Evolutionary conservation across 2,888 invertebrate species (phyloP), one percentile per base, ranked within the genome.

Genomic region (Dichetophora obliterata): DNA sequence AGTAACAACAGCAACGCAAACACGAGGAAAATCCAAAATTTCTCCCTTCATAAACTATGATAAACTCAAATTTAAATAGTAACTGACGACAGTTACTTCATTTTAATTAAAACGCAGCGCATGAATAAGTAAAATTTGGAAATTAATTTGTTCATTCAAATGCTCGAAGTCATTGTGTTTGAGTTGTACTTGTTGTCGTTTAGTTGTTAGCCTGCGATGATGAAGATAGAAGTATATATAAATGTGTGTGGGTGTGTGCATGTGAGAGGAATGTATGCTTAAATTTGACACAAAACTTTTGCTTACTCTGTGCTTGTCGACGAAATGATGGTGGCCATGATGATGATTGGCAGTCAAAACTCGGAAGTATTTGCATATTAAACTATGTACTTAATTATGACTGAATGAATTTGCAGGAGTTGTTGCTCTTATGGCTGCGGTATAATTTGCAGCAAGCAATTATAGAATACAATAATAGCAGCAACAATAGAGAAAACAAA

Each of bases 41-140:
- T 37, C 8, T 37, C 8, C 43, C 14, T 14, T 27, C 27, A 59
- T 16, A 61, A 72, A 61, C 72, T 65, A 63, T 73, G 52, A 73
- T 52, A 63, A 63, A 73, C 63, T 63, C 19, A 73, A 61, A 48
- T 73, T 63, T 73, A 65, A 73, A 73, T 63, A 52, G 24, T 27
- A 63, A 31, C 19, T 31, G 50, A 24, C 73, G 63, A 73, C 73
- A 63, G 65, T 73, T 63, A 50, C 73, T 50, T 31, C 63, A 52
- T 73, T 73, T 73, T 73, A 73, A 73, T 73, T 73, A 73, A 73
- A 73, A 73, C 73, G 63, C 52, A 52, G 63, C 73, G 63, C 50
- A 73, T 73, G 73, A 73, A 73, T 73, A 73, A 73, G 50, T 73
- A 50, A 73, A 73, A 73, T 65, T 50, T 50, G 31, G 19, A 48